Evolutionary conservation across 2,113 vertebrate species (phyloP).

Genomic region (Dromaius novaehollandiae): DNA sequence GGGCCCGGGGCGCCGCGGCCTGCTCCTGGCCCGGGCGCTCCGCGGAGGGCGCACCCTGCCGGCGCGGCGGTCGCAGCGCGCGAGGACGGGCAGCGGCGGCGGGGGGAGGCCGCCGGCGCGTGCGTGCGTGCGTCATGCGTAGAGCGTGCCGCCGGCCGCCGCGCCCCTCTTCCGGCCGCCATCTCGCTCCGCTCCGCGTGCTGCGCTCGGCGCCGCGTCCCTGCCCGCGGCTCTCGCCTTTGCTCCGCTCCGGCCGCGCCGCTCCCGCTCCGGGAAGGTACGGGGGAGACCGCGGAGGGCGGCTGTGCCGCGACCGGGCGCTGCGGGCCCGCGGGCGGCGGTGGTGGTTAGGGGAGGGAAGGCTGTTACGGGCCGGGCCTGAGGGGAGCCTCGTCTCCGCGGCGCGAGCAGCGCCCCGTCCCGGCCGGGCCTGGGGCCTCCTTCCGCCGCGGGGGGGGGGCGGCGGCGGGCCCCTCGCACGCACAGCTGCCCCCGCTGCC

Average conservation of each 20-base stretch:
- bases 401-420: not conserved
- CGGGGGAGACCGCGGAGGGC: not conserved
- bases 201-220: constrained; percentile 61
- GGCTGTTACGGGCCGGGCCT: not conserved
- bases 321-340: not conserved
- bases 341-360: not conserved
- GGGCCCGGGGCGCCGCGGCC: no score
- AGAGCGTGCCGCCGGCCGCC: rapidly evolving
- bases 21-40: no score
- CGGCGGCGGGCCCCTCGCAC: rapidly evolving
- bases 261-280: constrained; percentile 76
- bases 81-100: not conserved
- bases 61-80: not conserved
- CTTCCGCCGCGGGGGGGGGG: not conserved
- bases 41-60: not conserved
- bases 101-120: not conserved
- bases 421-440: not conserved
- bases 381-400: not conserved
- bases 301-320: rapidly evolving
- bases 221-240: constrained; percentile 63
- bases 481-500: rapidly evolving
- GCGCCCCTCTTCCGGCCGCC: constrained; percentile 82
- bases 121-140: not conserved
- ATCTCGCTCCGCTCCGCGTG: constrained; percentile 89
- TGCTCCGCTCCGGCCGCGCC: constrained; percentile 14